Evolutionary conservation across 1,140 invertebrate genomes (phyloP).

Genomic region (Homarus americanus): DNA sequence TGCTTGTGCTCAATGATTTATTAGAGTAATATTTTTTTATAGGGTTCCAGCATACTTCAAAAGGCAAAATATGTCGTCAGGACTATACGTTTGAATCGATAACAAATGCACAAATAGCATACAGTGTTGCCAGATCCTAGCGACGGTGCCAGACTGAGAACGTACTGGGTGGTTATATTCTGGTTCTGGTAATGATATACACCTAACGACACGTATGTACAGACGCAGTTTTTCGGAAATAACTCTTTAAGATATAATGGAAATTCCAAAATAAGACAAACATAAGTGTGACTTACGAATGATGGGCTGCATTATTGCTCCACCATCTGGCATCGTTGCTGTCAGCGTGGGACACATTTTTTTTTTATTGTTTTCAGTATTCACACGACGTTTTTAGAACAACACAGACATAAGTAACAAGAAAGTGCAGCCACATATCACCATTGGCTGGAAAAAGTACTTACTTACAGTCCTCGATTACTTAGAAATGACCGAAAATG

Average conservation of each 20-base stretch:
- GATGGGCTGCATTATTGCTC: background rate
- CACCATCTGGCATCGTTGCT: slow-evolving; percentile 9
- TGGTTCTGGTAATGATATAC: background rate
- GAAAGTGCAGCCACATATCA: slow-evolving; percentile 43
- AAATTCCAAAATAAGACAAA: background rate
- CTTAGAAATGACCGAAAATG: slow-evolving; percentile 9
- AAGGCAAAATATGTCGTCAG: background rate
- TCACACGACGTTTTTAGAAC: slow-evolving; percentile 50
- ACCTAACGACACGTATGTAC: background rate
- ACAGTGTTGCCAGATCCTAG: slow-evolving; percentile 40
- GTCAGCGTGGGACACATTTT: slow-evolving; percentile 21
- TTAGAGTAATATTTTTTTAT: background rate
- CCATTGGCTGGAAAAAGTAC: slow-evolving; percentile 40
- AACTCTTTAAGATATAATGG: background rate
- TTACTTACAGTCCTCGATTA: slow-evolving; percentile 12
- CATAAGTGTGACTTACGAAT: background rate
- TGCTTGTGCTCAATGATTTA: slow-evolving; percentile 13
- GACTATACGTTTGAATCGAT: background rate
- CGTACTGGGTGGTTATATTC: background rate
- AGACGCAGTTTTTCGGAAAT: background rate
- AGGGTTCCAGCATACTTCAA: background rate
- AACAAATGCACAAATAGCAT: slow-evolving; percentile 9
- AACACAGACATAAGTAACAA: slow-evolving; percentile 65
- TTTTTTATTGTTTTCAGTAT: slow-evolving; percentile 28
- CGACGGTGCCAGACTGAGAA: slow-evolving; percentile 20